Conservation (phyloP, 2,113 vertebrate genomes). For the Malaclemys terrapin region DNA sequence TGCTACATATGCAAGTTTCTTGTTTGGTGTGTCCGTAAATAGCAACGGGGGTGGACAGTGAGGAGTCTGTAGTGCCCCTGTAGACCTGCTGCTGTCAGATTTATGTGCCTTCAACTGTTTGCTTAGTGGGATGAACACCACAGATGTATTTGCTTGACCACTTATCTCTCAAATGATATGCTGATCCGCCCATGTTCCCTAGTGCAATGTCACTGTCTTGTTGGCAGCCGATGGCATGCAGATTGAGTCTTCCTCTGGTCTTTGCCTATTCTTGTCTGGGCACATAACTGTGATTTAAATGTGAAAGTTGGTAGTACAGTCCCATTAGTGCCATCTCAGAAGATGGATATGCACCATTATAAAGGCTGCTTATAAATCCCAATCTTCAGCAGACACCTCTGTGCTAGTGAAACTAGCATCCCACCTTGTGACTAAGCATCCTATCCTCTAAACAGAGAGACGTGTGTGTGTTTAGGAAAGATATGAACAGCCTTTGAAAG, state of each 20-base stretch:
- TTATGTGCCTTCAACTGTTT: neutral
- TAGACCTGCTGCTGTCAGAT: neutral
- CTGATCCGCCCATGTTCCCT: accelerated
- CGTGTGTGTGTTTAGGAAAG: neutral
- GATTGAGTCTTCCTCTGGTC: neutral
- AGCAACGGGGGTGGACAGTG: neutral
- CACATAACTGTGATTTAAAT: neutral
- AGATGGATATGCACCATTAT: neutral
- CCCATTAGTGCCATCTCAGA: accelerated
- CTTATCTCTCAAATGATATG: neutral
- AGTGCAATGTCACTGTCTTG: neutral
- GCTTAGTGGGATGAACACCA: neutral
- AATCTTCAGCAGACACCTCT: neutral
- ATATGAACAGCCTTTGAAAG: neutral
- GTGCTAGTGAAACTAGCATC: neutral
- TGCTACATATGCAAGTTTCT: neutral
- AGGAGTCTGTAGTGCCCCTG: neutral
- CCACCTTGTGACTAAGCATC: neutral
- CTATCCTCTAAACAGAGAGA: neutral
- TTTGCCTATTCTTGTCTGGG: accelerated
- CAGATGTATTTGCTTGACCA: neutral
- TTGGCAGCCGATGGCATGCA: accelerated
- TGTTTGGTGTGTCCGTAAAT: neutral
- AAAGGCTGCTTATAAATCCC: neutral
- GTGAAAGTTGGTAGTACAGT: neutral